Percentiles rank a stretch among this genome's conserved stretches.
Evolutionary conservation across 2,797 vertebrate genomes (phyloP).

Genomic region (Myotis myotis): DNA sequence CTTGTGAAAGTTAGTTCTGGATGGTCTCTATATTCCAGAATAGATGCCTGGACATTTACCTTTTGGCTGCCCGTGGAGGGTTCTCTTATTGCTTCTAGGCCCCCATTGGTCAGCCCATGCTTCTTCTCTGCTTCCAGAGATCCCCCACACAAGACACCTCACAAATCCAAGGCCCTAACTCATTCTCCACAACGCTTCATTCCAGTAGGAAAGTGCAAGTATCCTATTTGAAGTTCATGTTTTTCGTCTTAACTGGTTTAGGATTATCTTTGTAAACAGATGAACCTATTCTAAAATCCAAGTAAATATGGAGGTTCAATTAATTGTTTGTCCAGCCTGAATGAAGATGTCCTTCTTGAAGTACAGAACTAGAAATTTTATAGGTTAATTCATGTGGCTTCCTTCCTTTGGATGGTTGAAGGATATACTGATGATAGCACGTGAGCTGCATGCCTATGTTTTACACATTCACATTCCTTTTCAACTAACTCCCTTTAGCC

Average conservation of each 20-base stretch:
- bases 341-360: background rate
- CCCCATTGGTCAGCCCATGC: background rate
- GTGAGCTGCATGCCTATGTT: background rate
- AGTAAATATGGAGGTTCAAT: background rate
- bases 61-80: background rate
- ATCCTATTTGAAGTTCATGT: background rate
- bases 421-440: background rate
- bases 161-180: background rate
- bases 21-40: background rate
- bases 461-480: background rate
- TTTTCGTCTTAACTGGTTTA: background rate
- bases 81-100: background rate
- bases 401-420: background rate
- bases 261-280: background rate
- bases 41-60: background rate
- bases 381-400: background rate
- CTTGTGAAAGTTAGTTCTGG: background rate
- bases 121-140: background rate
- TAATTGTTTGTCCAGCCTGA: background rate
- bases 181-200: background rate
- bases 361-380: background rate
- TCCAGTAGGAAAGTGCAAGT: background rate
- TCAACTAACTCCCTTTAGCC: background rate
- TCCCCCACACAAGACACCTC: background rate
- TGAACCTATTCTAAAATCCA: background rate